Evolutionary conservation across 1,140 invertebrate genomes (phyloP).

Genomic region (Arctopsyche grandis): DNA sequence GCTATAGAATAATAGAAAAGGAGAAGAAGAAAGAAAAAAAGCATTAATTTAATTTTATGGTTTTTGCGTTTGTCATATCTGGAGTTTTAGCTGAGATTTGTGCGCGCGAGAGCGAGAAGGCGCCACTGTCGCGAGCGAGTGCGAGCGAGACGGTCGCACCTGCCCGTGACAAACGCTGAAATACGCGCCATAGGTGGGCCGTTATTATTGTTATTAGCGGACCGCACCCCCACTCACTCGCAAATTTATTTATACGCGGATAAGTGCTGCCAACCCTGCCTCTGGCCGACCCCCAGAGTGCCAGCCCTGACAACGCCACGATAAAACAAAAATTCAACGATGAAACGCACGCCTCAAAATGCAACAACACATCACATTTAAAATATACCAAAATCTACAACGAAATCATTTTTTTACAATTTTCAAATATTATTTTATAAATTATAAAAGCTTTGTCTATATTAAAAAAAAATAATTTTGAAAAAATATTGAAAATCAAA

Average conservation of each 20-base stretch:
- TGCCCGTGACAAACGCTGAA: slow-evolving; percentile 53
- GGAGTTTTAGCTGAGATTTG: slow-evolving; percentile 64
- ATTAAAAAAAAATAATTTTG: no score
- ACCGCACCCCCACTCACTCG: not conserved
- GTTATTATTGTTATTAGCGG: slow-evolving; percentile 53
- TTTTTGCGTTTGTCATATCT: slow-evolving; percentile 67
- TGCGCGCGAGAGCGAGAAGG: slow-evolving; percentile 50
- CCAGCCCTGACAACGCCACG: not conserved
- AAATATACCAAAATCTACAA: no score
- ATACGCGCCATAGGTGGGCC: slow-evolving; percentile 54
- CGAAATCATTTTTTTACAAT: no score
- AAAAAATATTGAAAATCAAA: no score
- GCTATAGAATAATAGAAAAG: slow-evolving; percentile 54
- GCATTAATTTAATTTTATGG: slow-evolving; percentile 69
- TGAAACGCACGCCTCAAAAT: no score
- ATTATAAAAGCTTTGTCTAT: no score
- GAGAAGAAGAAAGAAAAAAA: slow-evolving; percentile 58
- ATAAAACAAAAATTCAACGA: no score
- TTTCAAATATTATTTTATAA: no score
- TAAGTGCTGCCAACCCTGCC: not conserved
- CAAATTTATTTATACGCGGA: not conserved
- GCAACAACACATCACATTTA: no score
- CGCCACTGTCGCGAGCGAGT: not conserved
- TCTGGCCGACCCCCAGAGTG: not conserved
- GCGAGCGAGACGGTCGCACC: slow-evolving; percentile 30